Percentiles rank a stretch among this genome's conserved stretches.
Evolutionary conservation across 2,113 vertebrate species (phyloP).

Genomic region (Cinclus cinclus): DNA sequence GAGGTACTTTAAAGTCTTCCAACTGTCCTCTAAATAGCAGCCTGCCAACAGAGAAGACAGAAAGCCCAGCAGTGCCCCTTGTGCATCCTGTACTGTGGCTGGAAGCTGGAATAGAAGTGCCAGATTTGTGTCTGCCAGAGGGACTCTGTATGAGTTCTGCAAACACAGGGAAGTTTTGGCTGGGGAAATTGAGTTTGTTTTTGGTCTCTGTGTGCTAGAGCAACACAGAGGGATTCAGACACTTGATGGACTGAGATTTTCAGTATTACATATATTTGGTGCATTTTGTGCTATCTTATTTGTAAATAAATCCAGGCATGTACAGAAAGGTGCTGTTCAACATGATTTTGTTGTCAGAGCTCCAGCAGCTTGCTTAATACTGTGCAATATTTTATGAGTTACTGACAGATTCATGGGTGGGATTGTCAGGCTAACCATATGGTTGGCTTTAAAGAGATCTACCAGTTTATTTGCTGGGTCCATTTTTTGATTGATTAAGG

Average conservation of each 20-base stretch:
- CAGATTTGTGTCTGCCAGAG: background rate
- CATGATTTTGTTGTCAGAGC: background rate
- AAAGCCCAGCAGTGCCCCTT: background rate
- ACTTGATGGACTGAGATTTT: background rate
- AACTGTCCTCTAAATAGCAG: background rate
- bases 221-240: background rate
- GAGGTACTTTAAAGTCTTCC: background rate
- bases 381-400: background rate
- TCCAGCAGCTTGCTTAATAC: background rate
- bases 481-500: background rate
- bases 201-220: background rate
- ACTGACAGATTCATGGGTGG: background rate
- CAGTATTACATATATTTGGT: background rate
- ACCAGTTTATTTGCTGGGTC: background rate
- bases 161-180: background rate
- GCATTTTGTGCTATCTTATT: background rate
- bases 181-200: background rate
- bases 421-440: background rate
- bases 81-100: background rate
- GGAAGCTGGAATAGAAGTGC: background rate
- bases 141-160: background rate
- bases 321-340: background rate
- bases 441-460: background rate
- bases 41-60: background rate
- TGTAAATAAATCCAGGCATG: background rate